phyloP scores from a whole-genome alignment of 2,888 invertebrate genomes.

The Apotomis turbidana region DNA sequence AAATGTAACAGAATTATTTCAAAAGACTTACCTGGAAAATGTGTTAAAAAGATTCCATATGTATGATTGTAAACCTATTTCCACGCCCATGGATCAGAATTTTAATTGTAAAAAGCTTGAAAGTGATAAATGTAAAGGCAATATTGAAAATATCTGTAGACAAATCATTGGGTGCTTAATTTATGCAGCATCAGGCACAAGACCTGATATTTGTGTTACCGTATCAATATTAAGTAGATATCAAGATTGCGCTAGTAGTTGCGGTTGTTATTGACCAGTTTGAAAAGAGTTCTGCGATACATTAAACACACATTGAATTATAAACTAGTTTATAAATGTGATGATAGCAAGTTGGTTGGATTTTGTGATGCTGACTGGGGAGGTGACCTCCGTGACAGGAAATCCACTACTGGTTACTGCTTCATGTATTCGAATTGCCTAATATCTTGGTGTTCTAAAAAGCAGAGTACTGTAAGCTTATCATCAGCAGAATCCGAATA shows the following conservation, averaged over 20 bases:
- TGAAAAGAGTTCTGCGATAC: conserved; percentile 37
- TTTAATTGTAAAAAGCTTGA: no score
- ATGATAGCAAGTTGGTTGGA: conserved; percentile 9
- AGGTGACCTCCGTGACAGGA: conserved; percentile 37
- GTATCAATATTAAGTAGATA: no score
- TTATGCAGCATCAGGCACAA: no score
- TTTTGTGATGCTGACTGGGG: conserved; percentile 41
- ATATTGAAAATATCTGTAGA: no score
- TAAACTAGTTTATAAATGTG: conserved; percentile 20
- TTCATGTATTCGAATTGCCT: conserved; percentile 33
- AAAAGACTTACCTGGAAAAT: no score
- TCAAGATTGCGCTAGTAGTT: conserved; percentile 2
- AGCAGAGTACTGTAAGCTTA: neutral
- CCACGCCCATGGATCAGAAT: no score
- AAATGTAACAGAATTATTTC: no score
- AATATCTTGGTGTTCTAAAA: neutral
- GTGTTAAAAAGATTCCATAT: no score
- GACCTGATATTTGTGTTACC: no score
- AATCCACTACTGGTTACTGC: conserved; percentile 42
- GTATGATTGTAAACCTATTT: no score
- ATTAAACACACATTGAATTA: conserved; percentile 38
- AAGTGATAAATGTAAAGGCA: no score
- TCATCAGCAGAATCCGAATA: conserved; percentile 5
- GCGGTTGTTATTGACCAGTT: conserved; percentile 1
- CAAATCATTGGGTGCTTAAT: no score